Evolutionary conservation across 2,113 vertebrate species (phyloP).

Genomic region (Entomyzon cyanotis): DNA sequence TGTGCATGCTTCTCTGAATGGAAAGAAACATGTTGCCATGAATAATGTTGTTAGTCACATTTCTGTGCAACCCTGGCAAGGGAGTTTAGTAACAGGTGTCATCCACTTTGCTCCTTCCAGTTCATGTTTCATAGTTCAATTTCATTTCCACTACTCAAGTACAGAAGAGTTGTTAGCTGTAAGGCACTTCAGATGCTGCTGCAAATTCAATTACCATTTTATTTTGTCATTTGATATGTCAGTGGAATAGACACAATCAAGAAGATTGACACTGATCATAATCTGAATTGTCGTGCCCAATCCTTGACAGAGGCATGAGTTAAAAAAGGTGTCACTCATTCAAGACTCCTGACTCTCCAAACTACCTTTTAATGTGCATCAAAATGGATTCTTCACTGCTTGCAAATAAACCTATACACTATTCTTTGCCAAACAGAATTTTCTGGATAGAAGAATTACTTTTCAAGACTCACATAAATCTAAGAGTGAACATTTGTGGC

Average conservation of each 20-base stretch:
- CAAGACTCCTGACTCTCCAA: neutral
- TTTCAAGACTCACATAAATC: neutral
- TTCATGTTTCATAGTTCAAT: neutral
- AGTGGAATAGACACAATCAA: slow-evolving; percentile 68
- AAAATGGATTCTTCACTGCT: neutral
- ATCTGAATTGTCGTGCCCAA: slow-evolving; percentile 54
- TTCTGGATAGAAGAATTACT: neutral
- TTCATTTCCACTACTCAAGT: slow-evolving; percentile 24
- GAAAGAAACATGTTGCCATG: neutral
- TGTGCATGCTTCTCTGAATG: neutral
- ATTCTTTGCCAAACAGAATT: neutral
- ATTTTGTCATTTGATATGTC: slow-evolving; percentile 61
- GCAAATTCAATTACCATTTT: slow-evolving; percentile 65
- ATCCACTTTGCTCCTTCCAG: slow-evolving; percentile 28
- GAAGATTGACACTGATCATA: slow-evolving; percentile 66
- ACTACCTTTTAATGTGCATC: neutral
- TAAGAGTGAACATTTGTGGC: neutral
- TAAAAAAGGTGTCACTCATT: slow-evolving; percentile 32
- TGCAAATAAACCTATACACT: neutral
- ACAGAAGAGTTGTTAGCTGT: slow-evolving; percentile 29
- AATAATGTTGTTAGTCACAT: neutral
- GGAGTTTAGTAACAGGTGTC: slow-evolving; percentile 2
- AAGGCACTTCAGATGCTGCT: slow-evolving; percentile 42
- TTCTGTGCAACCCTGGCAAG: neutral
- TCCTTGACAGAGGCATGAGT: slow-evolving; percentile 43